Evolutionary conservation across 2,888 invertebrate species (phyloP), one percentile per base, ranked within the genome.

Genomic region (Amphiduros pacificus): DNA sequence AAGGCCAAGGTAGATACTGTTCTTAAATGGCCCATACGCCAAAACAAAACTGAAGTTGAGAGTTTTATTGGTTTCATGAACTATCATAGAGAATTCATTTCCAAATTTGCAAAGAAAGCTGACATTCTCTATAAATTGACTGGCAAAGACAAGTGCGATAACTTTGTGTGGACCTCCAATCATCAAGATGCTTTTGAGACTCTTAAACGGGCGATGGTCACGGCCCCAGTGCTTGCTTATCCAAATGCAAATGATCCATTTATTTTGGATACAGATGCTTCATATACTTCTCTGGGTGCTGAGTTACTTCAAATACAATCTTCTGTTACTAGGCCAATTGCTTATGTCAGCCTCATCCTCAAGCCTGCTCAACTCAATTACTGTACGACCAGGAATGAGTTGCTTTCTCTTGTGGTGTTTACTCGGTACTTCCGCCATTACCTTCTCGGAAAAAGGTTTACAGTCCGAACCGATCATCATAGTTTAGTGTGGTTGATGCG

Each of bases 251-350:
- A 44, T 20, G 44, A 44, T 44, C 44, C 44, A 4, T 44, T 44
- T 44, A 22, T 44, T 22, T 26, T 53, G 4, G 53, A 53, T 24
- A 53, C 53, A 14, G 53, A 53, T 29, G 32, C 53, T n/a, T 53
- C 53, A 28, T 2, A 31, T 20, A 5, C 24, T 14, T n/a, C 24
- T 6, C 22, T 53, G 5, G 53, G 53, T 3, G 53, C 53, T 6
- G 27, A 9, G 6, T 20, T 53, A 3, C 20, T 4, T 24, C 53
- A 53, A 24, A 24, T 31, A 14, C 31, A 20, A 20, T 17, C 28
- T 31, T 29, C 31, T 5, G 5, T 11, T 29, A 32, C 28, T 11
- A 11, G 29, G 3, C 24, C 27, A 4, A 29, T 53, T n/a, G 17
- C 22, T 17, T 53, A 31, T 29, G n/a, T 32, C 17, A 20, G 20